Conservation (phyloP, 2,888 invertebrate genomes). For the Nudaria mundana region DNA sequence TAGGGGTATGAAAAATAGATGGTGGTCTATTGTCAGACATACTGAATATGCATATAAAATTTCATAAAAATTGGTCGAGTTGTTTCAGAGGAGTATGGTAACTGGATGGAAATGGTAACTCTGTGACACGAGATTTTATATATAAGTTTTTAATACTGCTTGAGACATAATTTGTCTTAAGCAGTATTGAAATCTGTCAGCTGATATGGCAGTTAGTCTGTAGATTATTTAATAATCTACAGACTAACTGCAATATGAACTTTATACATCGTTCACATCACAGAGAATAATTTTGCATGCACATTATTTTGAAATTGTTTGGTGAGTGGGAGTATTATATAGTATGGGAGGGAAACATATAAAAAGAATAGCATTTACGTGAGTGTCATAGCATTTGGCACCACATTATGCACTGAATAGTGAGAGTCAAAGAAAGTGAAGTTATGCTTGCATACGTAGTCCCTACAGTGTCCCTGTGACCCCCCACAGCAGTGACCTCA, state of each 20-base stretch:
- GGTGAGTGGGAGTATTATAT: constrained; percentile 26
- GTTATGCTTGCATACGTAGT: background rate
- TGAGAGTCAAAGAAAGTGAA: constrained; percentile 13
- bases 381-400: constrained; percentile 14
- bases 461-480: background rate
- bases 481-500: constrained; percentile 38
- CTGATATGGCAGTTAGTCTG: too few species aligned
- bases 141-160: too few species aligned
- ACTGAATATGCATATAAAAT: too few species aligned
- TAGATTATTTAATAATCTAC: too few species aligned
- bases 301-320: constrained; percentile 21
- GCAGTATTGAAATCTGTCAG: too few species aligned
- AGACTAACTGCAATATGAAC: constrained; percentile 17
- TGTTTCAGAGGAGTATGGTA: too few species aligned
- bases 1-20: too few species aligned
- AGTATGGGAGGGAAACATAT: constrained; percentile 23
- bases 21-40: too few species aligned
- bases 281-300: constrained; percentile 28
- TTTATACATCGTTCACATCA: constrained; percentile 10
- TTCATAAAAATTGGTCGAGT: too few species aligned
- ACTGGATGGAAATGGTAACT: too few species aligned
- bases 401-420: constrained; percentile 9
- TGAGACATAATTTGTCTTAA: too few species aligned
- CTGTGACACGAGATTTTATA: too few species aligned
- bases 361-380: constrained; percentile 19